Conservation (phyloP, 2,113 vertebrate species). For the Leptodactylus fuscus region DNA sequence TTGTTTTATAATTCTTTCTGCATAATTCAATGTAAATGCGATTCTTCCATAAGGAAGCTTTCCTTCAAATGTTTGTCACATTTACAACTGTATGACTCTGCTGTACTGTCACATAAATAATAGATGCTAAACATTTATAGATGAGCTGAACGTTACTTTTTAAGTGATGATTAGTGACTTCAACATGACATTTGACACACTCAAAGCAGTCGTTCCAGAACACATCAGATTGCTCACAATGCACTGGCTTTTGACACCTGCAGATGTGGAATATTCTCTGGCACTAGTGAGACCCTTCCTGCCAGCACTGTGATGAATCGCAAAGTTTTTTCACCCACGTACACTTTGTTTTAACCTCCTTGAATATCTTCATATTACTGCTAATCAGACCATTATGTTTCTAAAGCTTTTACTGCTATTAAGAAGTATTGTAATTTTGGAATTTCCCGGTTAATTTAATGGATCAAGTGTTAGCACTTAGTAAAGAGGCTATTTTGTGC, state of each 20-base stretch:
- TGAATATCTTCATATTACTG: conserved; percentile 53
- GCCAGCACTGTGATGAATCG: conserved; percentile 51
- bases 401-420: conserved; percentile 44
- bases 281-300: conserved; percentile 47
- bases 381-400: conserved; percentile 45
- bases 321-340: conserved; percentile 58
- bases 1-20: not conserved
- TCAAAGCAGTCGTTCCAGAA: conserved; percentile 49
- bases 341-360: conserved; percentile 55
- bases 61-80: conserved; percentile 55
- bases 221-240: conserved; percentile 48
- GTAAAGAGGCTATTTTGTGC: conserved; percentile 27
- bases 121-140: conserved; percentile 57
- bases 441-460: conserved; percentile 36
- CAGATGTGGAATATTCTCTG: conserved; percentile 52
- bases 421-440: conserved; percentile 40
- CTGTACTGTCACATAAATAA: conserved; percentile 58
- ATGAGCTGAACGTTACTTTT: conserved; percentile 58
- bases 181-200: conserved; percentile 59
- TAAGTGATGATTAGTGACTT: conserved; percentile 61
- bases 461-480: conserved; percentile 41
- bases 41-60: conserved; percentile 3
- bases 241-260: conserved; percentile 53
- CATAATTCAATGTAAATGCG: not conserved
- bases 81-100: conserved; percentile 50